A percentile compares a stretch with the other conserved stretches of the same genome.
phyloP scores from a whole-genome alignment of 2,888 invertebrate genomes.

The Phasia obesa region DNA sequence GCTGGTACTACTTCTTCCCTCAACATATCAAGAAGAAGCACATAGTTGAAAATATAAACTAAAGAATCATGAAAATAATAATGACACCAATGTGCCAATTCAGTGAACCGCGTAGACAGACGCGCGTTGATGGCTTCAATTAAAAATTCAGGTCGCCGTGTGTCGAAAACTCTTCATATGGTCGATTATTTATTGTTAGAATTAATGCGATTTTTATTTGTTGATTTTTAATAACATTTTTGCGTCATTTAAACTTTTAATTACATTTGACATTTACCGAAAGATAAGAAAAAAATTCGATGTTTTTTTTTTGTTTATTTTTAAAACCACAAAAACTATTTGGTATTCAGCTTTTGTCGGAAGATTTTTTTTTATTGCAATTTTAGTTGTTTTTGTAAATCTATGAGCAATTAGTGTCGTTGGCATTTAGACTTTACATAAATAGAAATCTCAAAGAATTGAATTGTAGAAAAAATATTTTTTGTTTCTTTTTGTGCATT shows the following conservation, averaged over 20 bases:
- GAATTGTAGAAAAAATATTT: neutral
- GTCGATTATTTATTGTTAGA: constrained; percentile 15
- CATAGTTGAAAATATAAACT: neutral
- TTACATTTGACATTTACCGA: constrained; percentile 47
- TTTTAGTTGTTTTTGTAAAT: constrained; percentile 25
- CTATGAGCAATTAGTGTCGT: constrained; percentile 60
- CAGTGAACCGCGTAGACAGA: constrained; percentile 44
- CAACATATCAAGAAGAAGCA: neutral
- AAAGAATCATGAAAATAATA: constrained; percentile 13
- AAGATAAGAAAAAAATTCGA: constrained; percentile 20
- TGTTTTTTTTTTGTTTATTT: constrained; percentile 12
- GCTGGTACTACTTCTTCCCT: neutral
- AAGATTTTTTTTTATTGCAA: constrained; percentile 9
- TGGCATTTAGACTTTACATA: constrained; percentile 47
- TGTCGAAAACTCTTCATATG: constrained; percentile 9
- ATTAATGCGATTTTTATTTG: constrained; percentile 18
- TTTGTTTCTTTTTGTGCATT: neutral
- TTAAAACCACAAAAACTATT: constrained; percentile 34
- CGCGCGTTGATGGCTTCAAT: constrained; percentile 40
- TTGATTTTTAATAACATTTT: constrained; percentile 4
- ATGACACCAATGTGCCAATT: constrained; percentile 52
- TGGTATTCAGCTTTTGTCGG: constrained; percentile 52
- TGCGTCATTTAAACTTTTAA: constrained; percentile 39
- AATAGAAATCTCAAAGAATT: constrained; percentile 13
- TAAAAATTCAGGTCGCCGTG: constrained; percentile 59